Evolutionary conservation across 1,140 invertebrate genomes (phyloP).

Genomic region (Tetranychus urticae): DNA sequence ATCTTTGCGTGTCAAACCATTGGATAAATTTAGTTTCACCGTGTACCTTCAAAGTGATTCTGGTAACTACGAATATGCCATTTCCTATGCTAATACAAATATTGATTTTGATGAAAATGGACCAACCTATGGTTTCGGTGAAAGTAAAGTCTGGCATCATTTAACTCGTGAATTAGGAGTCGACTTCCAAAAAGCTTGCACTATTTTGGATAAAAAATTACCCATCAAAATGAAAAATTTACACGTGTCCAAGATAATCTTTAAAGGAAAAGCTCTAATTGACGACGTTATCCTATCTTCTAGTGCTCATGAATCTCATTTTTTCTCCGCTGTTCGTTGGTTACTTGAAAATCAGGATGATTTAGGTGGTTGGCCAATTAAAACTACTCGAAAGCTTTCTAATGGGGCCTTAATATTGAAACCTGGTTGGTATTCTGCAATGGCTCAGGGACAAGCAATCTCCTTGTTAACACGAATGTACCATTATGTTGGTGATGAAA

Average conservation of each 20-base stretch:
- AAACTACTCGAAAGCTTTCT: constrained; percentile 47
- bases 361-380: constrained; percentile 67
- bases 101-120: constrained; percentile 33
- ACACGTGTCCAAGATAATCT: constrained; percentile 33
- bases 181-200: constrained; percentile 69
- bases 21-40: constrained; percentile 49
- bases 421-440: constrained; percentile 84
- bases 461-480: constrained; percentile 74
- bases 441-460: constrained; percentile 92
- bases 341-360: constrained; percentile 63
- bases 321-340: constrained; percentile 80
- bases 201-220: constrained; percentile 34
- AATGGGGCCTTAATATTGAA: constrained; percentile 44
- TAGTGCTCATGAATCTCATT: constrained; percentile 60
- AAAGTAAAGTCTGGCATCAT: constrained; percentile 40
- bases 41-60: constrained; percentile 33
- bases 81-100: not conserved
- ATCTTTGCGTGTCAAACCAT: constrained; percentile 8
- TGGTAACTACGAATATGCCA: constrained; percentile 28
- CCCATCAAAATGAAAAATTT: constrained; percentile 30
- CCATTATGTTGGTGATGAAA: constrained; percentile 42
- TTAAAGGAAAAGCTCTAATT: constrained; percentile 48
- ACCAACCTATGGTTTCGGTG: constrained; percentile 68
- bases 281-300: constrained; percentile 60
- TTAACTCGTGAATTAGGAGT: constrained; percentile 66